Evolutionary conservation across 1,140 invertebrate genomes (phyloP), one percentile per base, ranked within the genome.

Genomic region (Drosophila funebris): DNA sequence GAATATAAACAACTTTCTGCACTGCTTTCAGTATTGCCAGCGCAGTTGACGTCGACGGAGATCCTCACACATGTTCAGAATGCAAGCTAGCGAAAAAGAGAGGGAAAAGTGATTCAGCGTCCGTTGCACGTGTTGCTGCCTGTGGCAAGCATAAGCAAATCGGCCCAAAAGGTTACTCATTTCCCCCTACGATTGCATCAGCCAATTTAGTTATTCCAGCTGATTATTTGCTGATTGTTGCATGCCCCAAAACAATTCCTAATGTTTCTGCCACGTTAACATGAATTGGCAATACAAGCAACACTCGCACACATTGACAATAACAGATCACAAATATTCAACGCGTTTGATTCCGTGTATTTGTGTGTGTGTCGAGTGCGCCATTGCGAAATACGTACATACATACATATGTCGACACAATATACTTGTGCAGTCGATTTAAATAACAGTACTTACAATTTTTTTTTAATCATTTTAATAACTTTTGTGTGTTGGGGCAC

Each of bases 391-490:
- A 87, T 87, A 48, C 58, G 39, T n/a, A 14, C 22, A 37, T 13
- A 27, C 20, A 13, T 48, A 41, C 20, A n/a, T n/a, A n/a, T n/a
- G n/a, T n/a, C n/a, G n/a, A n/a, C n/a, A n/a, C n/a, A n/a, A n/a
- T n/a, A n/a, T n/a, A 39, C 48, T 46, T 9, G 33, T 36, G 33
- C 33, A 36, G 33, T 36, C n/a, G 46, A 53, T 46, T 27, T 29
- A 14, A 20, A 29, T 11, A 18, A 18, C 14, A 33, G 18, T 77
- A 91, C 90, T 90, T 71, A 91, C 90, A 63, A 24, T 78, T 68
- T 57, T 76, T 72, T 85, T 73, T 58, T 74, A 75, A 74, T 78
- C 90, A 84, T 87, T 90, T 90, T 88, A 67, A 85, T 84, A 69
- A 62, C 67, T 66, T 78, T 90, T 74, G 60, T 81, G 68, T 73